Base-by-base conservation (phyloP, 2,888 invertebrate species). In the Balanococcus diminutus region DNA sequence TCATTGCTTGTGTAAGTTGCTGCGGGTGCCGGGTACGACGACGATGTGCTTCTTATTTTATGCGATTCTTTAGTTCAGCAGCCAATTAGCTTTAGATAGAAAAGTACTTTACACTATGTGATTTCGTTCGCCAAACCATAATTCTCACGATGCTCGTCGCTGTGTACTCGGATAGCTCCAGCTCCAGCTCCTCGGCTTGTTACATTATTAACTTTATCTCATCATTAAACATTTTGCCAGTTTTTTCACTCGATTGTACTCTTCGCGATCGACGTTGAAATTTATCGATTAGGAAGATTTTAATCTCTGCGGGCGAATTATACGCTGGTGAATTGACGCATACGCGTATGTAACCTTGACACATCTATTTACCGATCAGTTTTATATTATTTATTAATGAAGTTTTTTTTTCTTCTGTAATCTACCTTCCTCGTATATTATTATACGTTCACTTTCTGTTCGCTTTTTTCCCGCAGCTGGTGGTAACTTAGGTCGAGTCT, bases 241-340 rank as follows among this genome's bases (percentile, higher is more conserved):
- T 16, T 79, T 79, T 79, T 79, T 75, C 75, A 79, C 75, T 79
- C 36, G 32, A 36, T 36, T 79, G 31, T 36, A 14, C n/a, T 28
- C n/a, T n/a, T n/a, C 19, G 75, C 75, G 36, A 9, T 79, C n/a
- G 75, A 79, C 32, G 75, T 36, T 79, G 19, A 36, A 79, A 79
- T 79, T 79, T 79, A 79, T 79, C 75, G 75, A 79, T 79, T 36
- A 79, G 75, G 75, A 79, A 79, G 75, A 79, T 79, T 79, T 79
- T 19, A 19, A 79, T 79, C 72, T 72, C 75, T 36, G 75, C 2
- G 19, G 75, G 75, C 75, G 19, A 79, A 79, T 67, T 28, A 51
- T 51, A 4, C n/a, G n/a, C 16, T 32, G 75, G 19, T 36, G 28
- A 67, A 67, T 67, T 67, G 19, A 32, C 8, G 75, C 32, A 28